These are phyloP conservation scores for Clarias macrocephalus DNA, from an alignment of 2,113 vertebrate species.

Conservation along the genomic window DNA sequence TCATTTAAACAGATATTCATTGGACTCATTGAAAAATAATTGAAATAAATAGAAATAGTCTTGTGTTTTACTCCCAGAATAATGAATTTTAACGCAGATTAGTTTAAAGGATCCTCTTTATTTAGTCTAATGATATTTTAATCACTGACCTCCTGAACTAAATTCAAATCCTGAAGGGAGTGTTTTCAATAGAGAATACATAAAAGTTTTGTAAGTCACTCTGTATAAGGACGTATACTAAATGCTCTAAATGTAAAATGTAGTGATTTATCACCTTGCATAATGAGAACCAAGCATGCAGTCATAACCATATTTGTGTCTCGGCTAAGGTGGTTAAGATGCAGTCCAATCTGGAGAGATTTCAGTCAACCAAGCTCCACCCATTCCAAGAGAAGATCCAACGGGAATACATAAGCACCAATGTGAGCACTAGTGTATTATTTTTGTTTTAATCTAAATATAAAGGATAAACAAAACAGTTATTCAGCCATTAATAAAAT, in stretches of 20 bases:
- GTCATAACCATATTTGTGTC: not conserved
- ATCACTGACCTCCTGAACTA: not conserved
- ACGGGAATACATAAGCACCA: conserved; percentile 94
- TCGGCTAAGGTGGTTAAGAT: conserved; percentile 87
- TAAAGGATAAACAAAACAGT: not conserved
- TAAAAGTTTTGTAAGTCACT: not conserved
- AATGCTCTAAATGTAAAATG: not conserved
- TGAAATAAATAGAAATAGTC: not conserved
- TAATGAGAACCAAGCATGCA: not conserved
- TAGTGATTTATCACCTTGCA: not conserved
- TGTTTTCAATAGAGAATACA: not conserved
- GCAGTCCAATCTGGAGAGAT: conserved; percentile 94
- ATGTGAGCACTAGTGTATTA: conserved; percentile 76
- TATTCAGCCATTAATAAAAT: not conserved
- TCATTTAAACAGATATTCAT: not conserved
- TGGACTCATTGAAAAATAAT: not conserved
- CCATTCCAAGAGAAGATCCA: conserved; percentile 97
- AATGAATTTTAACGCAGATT: not conserved
- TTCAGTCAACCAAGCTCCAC: conserved; percentile 92
- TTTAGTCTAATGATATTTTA: not conserved
- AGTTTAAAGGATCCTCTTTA: not conserved
- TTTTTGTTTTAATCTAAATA: not conserved
- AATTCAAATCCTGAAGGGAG: too few relatives aligned
- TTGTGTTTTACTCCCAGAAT: not conserved
- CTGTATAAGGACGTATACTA: not conserved